These are phyloP conservation scores for Dicyrtomina minuta DNA, from an alignment of 2,888 invertebrate genomes.

Conservation along the genomic window DNA sequence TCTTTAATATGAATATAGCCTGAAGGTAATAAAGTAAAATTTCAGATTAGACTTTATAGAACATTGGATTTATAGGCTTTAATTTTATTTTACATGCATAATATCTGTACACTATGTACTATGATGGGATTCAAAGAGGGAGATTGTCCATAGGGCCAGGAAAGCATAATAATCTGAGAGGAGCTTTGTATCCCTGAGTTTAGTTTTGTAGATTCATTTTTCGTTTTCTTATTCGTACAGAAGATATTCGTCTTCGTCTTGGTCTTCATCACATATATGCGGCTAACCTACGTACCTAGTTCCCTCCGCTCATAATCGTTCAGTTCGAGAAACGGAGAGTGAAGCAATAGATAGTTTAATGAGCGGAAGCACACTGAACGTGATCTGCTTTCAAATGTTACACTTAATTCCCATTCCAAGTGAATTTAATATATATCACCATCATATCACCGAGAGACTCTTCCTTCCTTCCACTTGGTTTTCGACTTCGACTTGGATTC, in stretches of 20 bases:
- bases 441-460: constrained; percentile 1
- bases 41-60: constrained; percentile 6
- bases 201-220: too few relatives aligned
- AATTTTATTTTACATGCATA: too few relatives aligned
- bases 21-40: background rate
- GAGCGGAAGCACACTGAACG: constrained; percentile 53
- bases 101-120: too few relatives aligned
- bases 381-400: constrained; percentile 52
- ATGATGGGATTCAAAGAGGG: too few relatives aligned
- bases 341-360: constrained; percentile 44
- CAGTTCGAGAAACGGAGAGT: background rate
- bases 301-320: too few relatives aligned
- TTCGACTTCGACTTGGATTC: too few relatives aligned
- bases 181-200: background rate
- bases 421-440: constrained; percentile 35
- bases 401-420: constrained; percentile 35
- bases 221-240: too few relatives aligned
- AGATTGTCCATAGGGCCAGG: background rate
- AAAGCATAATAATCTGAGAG: constrained; percentile 27
- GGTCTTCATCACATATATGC: too few relatives aligned
- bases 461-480: too few relatives aligned
- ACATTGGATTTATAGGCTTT: too few relatives aligned
- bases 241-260: too few relatives aligned
- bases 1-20: constrained; percentile 2
- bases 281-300: too few relatives aligned